Evolutionary conservation across 1,140 invertebrate genomes (phyloP), one percentile per base, ranked within the genome.

Genomic region (Pseudomyrmex flavicornis): DNA sequence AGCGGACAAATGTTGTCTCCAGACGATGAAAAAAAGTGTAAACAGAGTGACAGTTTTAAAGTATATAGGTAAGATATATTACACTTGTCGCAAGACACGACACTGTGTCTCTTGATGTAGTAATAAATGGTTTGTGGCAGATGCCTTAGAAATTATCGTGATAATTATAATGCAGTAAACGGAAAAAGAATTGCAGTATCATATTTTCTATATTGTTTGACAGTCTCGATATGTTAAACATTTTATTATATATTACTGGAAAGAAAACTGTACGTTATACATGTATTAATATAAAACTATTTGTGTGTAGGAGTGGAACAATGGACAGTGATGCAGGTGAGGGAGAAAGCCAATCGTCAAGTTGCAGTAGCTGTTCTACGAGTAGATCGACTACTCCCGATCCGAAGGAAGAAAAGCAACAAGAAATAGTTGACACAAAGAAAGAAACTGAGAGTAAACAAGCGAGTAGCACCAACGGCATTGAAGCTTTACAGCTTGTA

Each of bases 401-500:
- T 58, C 80, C 68, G 7, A 91, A 93, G 7, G 91, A 90, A 1
- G 91, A 93, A 4, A 89, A 87, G 72, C 85, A 89, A 86, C 83
- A 90, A 69, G 92, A 93, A 17, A 86, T 87, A 2, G 76, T 76
- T 0, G 88, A 91, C 13, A 87, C 76, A 0, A 92, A 73, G 84
- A 89, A 84, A 83, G 92, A 92, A 15, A 80, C 88, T 9, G 90
- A 90, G 13, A 90, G 68, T n/a, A 91, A 91, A 70, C 50, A 91
- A 88, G 58, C 75, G 75, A 46, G 66, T 15, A 79, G 77, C 79
- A 82, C 68, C 65, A 90, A 85, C 84, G 91, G 90, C 92, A 90
- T 90, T 63, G 97, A 98, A 89, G 97, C 98, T 1, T 93, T 99
- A 22, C 98, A 99, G 92, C 95, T 99, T 9, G 98, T 99, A 1